Conservation (phyloP, 2,797 vertebrate genomes). For the Sebastes iracundus region DNA sequence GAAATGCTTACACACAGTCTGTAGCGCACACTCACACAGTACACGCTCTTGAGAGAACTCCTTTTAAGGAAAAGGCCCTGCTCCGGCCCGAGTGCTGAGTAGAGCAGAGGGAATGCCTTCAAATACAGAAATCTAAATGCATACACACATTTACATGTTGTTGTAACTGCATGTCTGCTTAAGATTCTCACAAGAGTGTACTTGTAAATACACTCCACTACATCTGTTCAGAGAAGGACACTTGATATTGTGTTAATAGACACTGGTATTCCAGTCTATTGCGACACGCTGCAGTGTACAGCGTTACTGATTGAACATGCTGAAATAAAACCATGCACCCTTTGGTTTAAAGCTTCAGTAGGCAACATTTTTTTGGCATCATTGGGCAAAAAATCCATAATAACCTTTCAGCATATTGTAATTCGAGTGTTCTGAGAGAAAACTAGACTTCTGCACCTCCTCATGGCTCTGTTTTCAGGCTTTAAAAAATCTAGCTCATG, state of each 20-base stretch:
- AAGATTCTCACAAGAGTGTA: not conserved
- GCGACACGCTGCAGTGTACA: not conserved
- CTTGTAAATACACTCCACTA: not conserved
- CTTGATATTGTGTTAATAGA: constrained; percentile 21
- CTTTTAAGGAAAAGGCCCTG: constrained; percentile 76
- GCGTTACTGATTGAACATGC: not conserved
- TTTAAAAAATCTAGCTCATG: no score
- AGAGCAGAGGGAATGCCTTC: constrained; percentile 45
- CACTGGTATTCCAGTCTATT: not conserved
- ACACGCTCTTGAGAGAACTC: constrained; percentile 50
- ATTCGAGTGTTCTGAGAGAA: no score
- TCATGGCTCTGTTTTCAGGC: no score
- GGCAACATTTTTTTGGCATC: no score
- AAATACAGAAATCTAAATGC: constrained; percentile 40
- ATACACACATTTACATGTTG: constrained; percentile 13
- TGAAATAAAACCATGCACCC: no score
- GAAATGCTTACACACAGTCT: constrained; percentile 62
- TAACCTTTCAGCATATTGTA: no score
- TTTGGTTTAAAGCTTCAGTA: not conserved
- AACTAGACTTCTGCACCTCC: no score
- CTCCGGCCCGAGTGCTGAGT: constrained; percentile 41
- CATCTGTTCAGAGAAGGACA: constrained; percentile 19
- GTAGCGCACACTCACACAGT: constrained; percentile 25
- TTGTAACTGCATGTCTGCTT: not conserved
- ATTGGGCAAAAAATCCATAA: no score